Base-by-base conservation (phyloP, 2,888 invertebrate species). In the Sinotaia quadrata region DNA sequence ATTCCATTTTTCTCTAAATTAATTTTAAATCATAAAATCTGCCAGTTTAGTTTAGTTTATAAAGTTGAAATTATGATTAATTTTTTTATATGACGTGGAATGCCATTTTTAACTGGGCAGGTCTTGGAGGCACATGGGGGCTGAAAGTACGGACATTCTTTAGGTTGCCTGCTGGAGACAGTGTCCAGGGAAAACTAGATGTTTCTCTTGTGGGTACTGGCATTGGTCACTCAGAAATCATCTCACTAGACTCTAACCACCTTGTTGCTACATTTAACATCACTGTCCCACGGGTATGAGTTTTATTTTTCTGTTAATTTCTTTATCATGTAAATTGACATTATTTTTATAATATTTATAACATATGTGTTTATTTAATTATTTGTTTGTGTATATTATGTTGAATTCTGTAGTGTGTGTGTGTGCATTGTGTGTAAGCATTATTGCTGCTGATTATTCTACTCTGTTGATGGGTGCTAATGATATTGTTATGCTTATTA, bases 91-190 rank as follows among this genome's bases (percentile, higher is more conserved):
- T n/a, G n/a, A n/a, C n/a, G n/a, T n/a, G n/a, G n/a, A n/a, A n/a
- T n/a, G n/a, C n/a, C n/a, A n/a, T n/a, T n/a, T 51, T 51, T 33
- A 49, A 33, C 12, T 44, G 65, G 56, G 2, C 15, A 33, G 4
- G 56, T 41, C 31, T 81, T n/a, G n/a, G n/a, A n/a, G n/a, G n/a
- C n/a, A n/a, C n/a, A n/a, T n/a, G 81, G 81, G 49, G 47, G 27
- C 62, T 81, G 21, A 70, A 71, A 15, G 75, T 78, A 2, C 76
- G 73, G 7, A 73, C 75, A 5, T 76, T 74, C 59, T 68, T 74
- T 36, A 75, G 77, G 7, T 72, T 77, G 4, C 56, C 56, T 27
- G 34, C 61, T 12, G 67, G 62, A 41, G 27, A 41, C 31, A 31
- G 51, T 31, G 66, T 66, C 24, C 34, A 59, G 12, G 81, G 81